A percentile compares a stretch with the other conserved stretches of the same genome.
Evolutionary conservation across 53 echinoderm and acorn worm genomes (phyloP).

Genomic region (Holothuria scabra): DNA sequence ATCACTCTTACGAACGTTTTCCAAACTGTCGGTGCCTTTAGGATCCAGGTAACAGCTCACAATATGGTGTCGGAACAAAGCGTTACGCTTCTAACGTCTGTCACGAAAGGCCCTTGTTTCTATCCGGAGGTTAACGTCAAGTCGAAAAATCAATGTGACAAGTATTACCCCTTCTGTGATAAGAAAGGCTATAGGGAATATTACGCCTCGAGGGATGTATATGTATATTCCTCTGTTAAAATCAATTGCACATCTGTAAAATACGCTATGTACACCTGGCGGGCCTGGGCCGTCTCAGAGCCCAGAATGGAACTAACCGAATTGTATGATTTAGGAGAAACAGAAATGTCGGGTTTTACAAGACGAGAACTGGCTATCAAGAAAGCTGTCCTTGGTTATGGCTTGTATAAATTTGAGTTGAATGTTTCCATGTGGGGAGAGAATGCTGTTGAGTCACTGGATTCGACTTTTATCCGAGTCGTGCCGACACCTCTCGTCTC

Average conservation of each 20-base stretch:
- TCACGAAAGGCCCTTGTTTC: conserved; percentile 87
- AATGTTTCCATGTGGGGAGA: conserved; percentile 95
- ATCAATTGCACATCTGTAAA: conserved; percentile 85
- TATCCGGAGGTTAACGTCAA: conserved; percentile 75
- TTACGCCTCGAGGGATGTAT: conserved; percentile 78
- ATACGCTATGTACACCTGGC: conserved; percentile 86
- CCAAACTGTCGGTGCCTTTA: conserved; percentile 65
- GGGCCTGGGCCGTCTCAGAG: conserved; percentile 66
- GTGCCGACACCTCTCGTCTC: conserved; percentile 76
- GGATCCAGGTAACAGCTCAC: conserved; percentile 60
- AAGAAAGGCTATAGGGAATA: conserved; percentile 72
- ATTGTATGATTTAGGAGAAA: conserved; percentile 76
- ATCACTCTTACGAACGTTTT: conserved; percentile 81
- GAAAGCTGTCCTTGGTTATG: conserved; percentile 70
- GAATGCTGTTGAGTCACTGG: conserved; percentile 74
- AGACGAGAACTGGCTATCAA: conserved; percentile 81
- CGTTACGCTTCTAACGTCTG: conserved; percentile 65
- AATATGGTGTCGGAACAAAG: conserved; percentile 73
- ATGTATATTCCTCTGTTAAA: conserved; percentile 70
- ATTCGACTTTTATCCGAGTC: conserved; percentile 67
- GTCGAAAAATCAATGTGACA: conserved; percentile 75
- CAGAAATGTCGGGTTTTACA: conserved; percentile 82
- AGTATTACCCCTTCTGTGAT: conserved; percentile 87
- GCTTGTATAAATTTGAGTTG: conserved; percentile 77
- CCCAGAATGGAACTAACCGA: conserved; percentile 54